A percentile compares a stretch with the other conserved stretches of the same genome.
These are phyloP conservation scores for Ornithorhynchus anatinus DNA, from an alignment of 2,113 vertebrate species.

Conservation along the genomic window DNA sequence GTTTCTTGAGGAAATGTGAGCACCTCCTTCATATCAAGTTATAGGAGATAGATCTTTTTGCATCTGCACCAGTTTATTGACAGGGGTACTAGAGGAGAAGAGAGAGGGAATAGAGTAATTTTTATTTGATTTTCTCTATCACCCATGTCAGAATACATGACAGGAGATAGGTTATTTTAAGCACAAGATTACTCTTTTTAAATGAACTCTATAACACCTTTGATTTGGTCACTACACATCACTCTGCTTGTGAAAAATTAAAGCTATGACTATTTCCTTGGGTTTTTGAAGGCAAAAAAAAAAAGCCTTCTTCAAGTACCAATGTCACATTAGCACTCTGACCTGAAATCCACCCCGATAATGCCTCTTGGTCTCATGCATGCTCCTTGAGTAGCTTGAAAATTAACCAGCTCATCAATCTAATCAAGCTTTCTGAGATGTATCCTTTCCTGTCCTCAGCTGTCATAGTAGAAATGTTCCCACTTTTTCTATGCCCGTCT, in stretches of 20 bases:
- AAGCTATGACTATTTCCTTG: not conserved
- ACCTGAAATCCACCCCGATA: not conserved
- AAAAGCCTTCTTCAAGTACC: not conserved
- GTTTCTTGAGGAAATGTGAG: not conserved
- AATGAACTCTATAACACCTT: not conserved
- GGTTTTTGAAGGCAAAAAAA: not conserved
- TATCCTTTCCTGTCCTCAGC: constrained; percentile 48
- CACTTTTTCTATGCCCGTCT: constrained; percentile 64
- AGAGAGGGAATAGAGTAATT: not conserved
- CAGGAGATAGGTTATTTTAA: constrained; percentile 30
- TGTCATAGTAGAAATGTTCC: constrained; percentile 63
- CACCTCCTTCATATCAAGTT: no score
- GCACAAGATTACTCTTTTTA: constrained; percentile 24
- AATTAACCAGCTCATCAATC: constrained; percentile 4
- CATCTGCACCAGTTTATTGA: not conserved
- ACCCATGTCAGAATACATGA: not conserved
- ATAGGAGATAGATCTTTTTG: not conserved
- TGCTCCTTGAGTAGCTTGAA: not conserved
- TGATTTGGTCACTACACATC: not conserved
- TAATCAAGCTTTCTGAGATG: not conserved
- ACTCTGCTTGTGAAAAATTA: constrained; percentile 41
- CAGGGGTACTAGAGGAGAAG: not conserved
- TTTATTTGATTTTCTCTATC: not conserved
- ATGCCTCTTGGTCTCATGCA: not conserved
- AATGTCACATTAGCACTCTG: not conserved